Evolutionary conservation across 1,140 invertebrate species (phyloP).

Genomic region (Dinoponera quadriceps): DNA sequence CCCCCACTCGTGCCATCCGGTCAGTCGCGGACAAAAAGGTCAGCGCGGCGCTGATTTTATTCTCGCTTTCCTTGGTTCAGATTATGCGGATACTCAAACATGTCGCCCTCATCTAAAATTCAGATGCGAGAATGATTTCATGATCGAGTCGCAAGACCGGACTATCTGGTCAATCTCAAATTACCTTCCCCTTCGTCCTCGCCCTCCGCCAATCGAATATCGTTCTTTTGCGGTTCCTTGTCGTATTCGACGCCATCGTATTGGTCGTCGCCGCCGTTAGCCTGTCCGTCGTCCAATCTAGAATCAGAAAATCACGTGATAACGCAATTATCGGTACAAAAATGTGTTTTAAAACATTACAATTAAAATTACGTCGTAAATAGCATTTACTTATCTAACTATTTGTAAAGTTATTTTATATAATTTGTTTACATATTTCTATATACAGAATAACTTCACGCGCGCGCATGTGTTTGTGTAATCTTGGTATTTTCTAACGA

Average conservation of each 20-base stretch:
- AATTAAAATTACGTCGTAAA: background rate
- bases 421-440: background rate
- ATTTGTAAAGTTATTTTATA: background rate
- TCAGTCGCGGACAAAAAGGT: conserved; percentile 29
- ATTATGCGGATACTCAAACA: conserved; percentile 79
- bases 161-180: background rate
- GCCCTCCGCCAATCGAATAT: conserved; percentile 78
- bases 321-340: conserved; percentile 11
- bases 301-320: conserved; percentile 46
- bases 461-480: no score
- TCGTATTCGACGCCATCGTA: conserved; percentile 82
- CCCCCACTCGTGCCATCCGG: background rate
- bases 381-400: background rate
- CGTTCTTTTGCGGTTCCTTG: conserved; percentile 81
- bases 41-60: conserved; percentile 55
- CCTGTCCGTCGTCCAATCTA: conserved; percentile 79
- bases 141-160: conserved; percentile 22
- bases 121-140: conserved; percentile 32
- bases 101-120: conserved; percentile 80
- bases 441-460: no score
- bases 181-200: conserved; percentile 84
- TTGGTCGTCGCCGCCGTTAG: conserved; percentile 80
- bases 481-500: no score
- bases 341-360: background rate
- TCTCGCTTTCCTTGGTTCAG: conserved; percentile 78